Evolutionary conservation across 2,113 vertebrate genomes (phyloP), one percentile per base, ranked within the genome.

Genomic region (Phyllostomus discolor): DNA sequence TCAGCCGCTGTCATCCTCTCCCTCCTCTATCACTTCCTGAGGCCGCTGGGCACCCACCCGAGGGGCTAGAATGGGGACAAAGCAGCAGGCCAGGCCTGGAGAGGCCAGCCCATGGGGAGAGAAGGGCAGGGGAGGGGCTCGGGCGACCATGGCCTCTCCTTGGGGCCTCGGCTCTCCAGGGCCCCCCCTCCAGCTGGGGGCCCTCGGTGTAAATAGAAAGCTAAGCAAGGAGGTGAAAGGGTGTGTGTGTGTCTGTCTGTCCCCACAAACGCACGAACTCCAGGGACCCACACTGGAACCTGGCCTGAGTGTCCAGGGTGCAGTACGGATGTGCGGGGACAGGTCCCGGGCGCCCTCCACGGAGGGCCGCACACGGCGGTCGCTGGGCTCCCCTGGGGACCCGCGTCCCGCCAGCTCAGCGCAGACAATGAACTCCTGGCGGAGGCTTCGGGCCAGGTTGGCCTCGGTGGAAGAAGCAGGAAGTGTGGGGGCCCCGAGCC

Each of bases 351-450:
- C 52, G 88, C 83, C 35, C 88, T 97, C 97, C 92, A 78, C 95
- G 64, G 96, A 98, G 75, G 54, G 80, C 91, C 94, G 86, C 95
- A 90, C 92, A 64, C 54, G 1, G 86, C 78, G 48, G 79, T 50
- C 90, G 41, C 94, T 33, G 70, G 73, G 69, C 88, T 95, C 88
- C 95, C 94, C 84, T 10, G n/a, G 94, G 88, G 92, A 72, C 67
- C 85, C n/a, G 91, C 91, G 89, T 95, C 97, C 95, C 72, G 95
- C 97, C 88, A 50, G 95, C 96, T 38, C 41, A 38, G 84, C 84
- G 86, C 94, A 98, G 93, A 98, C 97, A 98, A 98, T 98, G 96
- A 97, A 95, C 95, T 97, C 95, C 97, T 93, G 94, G 73, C 95
- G 97, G 93, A 96, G 97, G 97, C 93, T 92, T 94, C 92, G 66